phyloP scores from a whole-genome alignment of 2,888 invertebrate species.

The Hypsopygia costalis region DNA sequence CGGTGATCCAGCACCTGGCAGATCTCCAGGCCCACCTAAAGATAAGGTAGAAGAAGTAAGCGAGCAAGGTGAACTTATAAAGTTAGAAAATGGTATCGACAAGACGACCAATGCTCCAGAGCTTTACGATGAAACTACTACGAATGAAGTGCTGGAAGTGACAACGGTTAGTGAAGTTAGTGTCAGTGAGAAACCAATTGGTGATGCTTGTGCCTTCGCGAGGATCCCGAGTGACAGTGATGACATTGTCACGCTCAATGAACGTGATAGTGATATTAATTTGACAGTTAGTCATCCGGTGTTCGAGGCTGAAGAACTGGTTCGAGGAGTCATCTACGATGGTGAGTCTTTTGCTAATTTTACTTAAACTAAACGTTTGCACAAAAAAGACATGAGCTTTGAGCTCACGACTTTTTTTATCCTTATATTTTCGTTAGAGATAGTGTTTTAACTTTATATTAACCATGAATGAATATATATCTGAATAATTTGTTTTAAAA shows the following conservation, averaged over 20 bases:
- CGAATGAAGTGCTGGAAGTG: slow-evolving; percentile 28
- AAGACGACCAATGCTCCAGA: slow-evolving; percentile 30
- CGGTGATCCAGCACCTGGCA: slow-evolving; percentile 84
- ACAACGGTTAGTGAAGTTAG: slow-evolving; percentile 42
- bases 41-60: slow-evolving; percentile 15
- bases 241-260: slow-evolving; percentile 60
- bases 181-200: slow-evolving; percentile 39
- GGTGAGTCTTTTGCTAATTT: slow-evolving; percentile 56
- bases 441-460: no score
- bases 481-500: no score
- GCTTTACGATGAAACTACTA: slow-evolving; percentile 50
- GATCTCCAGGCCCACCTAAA: slow-evolving; percentile 83
- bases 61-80: not conserved
- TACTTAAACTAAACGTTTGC: no score
- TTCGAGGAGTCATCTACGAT: slow-evolving; percentile 77
- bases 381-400: no score
- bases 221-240: slow-evolving; percentile 65
- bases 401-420: no score
- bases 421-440: no score
- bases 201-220: slow-evolving; percentile 67
- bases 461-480: no score
- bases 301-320: slow-evolving; percentile 72
- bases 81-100: slow-evolving; percentile 27
- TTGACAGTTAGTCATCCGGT: slow-evolving; percentile 73
- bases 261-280: slow-evolving; percentile 66